Evolutionary conservation across 2,888 invertebrate genomes (phyloP), one percentile per base, ranked within the genome.

Genomic region (Cylloceria caligata): DNA sequence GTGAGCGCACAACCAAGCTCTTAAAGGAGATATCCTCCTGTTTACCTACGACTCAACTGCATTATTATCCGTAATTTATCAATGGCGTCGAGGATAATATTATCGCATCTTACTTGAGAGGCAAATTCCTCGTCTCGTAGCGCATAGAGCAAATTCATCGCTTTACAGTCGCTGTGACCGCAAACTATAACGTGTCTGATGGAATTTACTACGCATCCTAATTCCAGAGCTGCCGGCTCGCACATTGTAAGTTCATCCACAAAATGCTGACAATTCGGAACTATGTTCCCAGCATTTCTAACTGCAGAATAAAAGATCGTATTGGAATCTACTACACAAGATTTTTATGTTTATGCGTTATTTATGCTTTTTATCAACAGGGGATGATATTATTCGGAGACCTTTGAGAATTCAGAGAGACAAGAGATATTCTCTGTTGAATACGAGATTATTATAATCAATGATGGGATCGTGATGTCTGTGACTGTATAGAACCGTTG

Each of bases 111-210:
- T 89, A 95, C 95, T 92, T 94, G 93, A 0, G 95, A 95, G 2
- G 97, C 95, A 92, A 96, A 96, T 90, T 97, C 95, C 85, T 95
- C 95, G 93, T 97, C 96, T 89, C 96, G 95, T 74, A 99, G 93
- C 88, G 96, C 95, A 91, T 98, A 97, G 1, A 99, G 94, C 76
- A 98, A 94, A 94, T 98, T 98, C 96, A 99, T 99, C 2, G 99
- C 99, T 95, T 99, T 99, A 92, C 99, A 99, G 92, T 99, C 99
- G 83, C 99, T 98, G 92, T 99, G 99, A 0, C 99, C 99, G 91
- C 99, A 99, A 2, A 99, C 98, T 84, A 99, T 97, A 49, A 99
- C 96, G 90, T 99, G 98, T 81, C 96, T 94, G 85, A 99, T 97
- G 87, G 97, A 96, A 91, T 98, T 98, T 49, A 98, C 95, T 21